Evolutionary conservation across 1,140 invertebrate genomes (phyloP), one percentile per base, ranked within the genome.

Genomic region (Drosophila dunni): DNA sequence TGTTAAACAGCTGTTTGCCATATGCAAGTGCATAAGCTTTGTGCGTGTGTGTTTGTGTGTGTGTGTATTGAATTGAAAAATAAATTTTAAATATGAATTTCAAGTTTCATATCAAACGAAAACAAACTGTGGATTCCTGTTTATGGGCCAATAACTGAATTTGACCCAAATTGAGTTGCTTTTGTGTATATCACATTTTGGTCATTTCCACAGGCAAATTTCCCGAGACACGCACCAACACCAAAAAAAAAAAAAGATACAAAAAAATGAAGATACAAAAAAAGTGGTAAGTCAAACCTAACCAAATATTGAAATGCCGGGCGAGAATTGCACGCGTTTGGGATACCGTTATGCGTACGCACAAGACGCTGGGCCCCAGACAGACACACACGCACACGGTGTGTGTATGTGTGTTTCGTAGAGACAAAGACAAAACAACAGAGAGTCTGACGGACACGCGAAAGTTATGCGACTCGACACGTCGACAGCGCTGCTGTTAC

Each of bases 401-500:
- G 24, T 24, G 24, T 3, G 24, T 29, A 6, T 29, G 24, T 29
- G 24, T 29, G 24, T 29, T 29, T 29, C 24, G 24, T 15, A 53
- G 15, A 62, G 60, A 61, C 63, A 62, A 62, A 48, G 36, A 20
- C 8, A 38, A 38, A 62, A 20, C 33, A 7, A 36, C 7, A 48
- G 48, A 46, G 11, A 68, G n/a, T 64, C 64, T 74, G 72, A 78
- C 73, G 76, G 79, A 67, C 66, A 88, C 78, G 76, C 72, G 62
- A 88, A 82, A 88, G 50, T 79, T 86, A 57, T 86, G 75, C 82
- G 82, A 88, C 82, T 82, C 78, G 82, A 88, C 83, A 86, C 83
- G 83, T 88, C 79, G 73, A 86, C 77, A 71, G 83, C 83, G 78
- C 79, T 80, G 86, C 79, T 88, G 80, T 83, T 86, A 86, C 83